Conservation (phyloP, 1,140 invertebrate species). For the Drosophila nikananu region DNA sequence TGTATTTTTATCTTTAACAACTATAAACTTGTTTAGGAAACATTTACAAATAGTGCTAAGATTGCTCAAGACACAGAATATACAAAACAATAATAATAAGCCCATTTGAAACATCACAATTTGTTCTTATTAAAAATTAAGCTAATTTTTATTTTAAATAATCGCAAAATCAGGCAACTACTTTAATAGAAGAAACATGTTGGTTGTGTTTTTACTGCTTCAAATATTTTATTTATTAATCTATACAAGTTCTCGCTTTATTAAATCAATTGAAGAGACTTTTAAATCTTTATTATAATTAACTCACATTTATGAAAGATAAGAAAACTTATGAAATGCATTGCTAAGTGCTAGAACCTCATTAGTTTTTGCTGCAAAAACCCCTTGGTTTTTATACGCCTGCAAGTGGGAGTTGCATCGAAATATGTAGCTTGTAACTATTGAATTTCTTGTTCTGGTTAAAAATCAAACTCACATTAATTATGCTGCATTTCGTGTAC, state of each 20-base stretch:
- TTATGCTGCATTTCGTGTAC: slow-evolving; percentile 21
- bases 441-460: background rate
- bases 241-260: too few relatives aligned
- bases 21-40: too few relatives aligned
- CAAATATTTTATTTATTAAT: too few relatives aligned
- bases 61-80: too few relatives aligned
- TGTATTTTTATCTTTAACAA: too few relatives aligned
- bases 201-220: background rate
- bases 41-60: too few relatives aligned
- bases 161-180: background rate
- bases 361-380: background rate
- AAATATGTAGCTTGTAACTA: background rate
- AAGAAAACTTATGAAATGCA: background rate
- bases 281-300: background rate
- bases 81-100: too few relatives aligned
- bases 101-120: too few relatives aligned
- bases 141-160: background rate
- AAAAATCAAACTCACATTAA: slow-evolving; percentile 11
- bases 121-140: background rate
- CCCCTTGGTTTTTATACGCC: background rate
- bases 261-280: too few relatives aligned
- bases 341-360: background rate
- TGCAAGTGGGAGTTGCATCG: background rate
- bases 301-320: background rate
- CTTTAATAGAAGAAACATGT: background rate